phyloP scores from a whole-genome alignment of 2,888 invertebrate species.

The Calliopum simillimum region DNA sequence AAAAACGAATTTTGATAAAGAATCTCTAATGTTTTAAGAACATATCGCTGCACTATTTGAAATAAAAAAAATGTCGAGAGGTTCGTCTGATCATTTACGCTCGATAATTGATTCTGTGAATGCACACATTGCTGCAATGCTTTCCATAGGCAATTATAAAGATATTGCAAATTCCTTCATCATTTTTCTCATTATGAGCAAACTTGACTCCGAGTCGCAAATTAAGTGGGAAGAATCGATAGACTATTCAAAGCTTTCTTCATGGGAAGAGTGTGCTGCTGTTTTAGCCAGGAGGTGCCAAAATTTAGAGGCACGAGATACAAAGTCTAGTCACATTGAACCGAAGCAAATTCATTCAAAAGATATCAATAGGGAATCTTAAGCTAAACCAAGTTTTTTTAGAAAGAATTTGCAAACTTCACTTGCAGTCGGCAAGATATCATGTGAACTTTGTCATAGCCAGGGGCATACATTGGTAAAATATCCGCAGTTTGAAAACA shows the following conservation, averaged over 20 bases:
- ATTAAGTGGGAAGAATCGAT: background rate
- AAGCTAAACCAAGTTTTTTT: background rate
- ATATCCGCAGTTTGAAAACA: background rate
- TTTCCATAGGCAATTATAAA: too few relatives aligned
- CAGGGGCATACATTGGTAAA: background rate
- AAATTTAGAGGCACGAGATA: slow-evolving; percentile 11
- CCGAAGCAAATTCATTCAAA: background rate
- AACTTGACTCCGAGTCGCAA: background rate
- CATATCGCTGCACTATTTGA: too few relatives aligned
- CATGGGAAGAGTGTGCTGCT: slow-evolving; percentile 12
- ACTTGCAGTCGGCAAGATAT: background rate
- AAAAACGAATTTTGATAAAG: too few relatives aligned
- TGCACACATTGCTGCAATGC: too few relatives aligned
- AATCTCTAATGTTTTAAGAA: too few relatives aligned
- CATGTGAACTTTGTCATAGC: background rate
- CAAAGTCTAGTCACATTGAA: background rate
- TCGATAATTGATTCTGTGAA: too few relatives aligned
- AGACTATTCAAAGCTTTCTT: background rate
- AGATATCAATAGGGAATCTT: background rate
- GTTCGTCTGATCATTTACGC: too few relatives aligned
- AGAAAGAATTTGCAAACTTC: background rate
- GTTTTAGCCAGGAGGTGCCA: slow-evolving; percentile 16
- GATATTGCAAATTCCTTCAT: too few relatives aligned
- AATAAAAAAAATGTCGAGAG: too few relatives aligned
- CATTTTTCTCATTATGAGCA: too few relatives aligned